phyloP scores from a whole-genome alignment of 2,797 vertebrate species.

The Kryptolebias ocellatus region DNA sequence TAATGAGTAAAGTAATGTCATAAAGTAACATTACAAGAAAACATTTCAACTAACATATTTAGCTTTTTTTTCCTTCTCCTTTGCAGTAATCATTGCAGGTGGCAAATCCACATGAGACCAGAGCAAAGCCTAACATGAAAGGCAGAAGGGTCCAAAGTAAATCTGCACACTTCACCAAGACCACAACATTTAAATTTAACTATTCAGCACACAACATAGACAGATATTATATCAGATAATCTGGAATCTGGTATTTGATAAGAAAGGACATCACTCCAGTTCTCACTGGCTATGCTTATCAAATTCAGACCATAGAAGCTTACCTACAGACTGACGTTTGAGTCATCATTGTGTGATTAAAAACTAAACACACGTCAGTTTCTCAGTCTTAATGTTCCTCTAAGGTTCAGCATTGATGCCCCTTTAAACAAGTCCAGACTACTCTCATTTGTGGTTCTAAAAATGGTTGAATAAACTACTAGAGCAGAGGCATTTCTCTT shows the following conservation, averaged over 20 bases:
- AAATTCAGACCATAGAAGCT: neutral
- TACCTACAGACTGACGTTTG: neutral
- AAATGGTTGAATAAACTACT: neutral
- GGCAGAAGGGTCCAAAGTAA: too few species aligned
- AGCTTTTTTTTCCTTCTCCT: too few species aligned
- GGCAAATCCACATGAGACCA: too few species aligned
- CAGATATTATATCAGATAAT: neutral
- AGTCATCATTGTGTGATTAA: neutral
- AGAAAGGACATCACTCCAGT: conserved; percentile 1
- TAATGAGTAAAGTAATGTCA: too few species aligned
- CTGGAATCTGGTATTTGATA: neutral
- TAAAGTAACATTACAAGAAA: too few species aligned
- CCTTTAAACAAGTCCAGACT: neutral
- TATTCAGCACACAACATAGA: neutral
- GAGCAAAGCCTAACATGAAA: too few species aligned
- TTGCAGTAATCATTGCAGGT: too few species aligned
- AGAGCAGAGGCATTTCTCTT: neutral
- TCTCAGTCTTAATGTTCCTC: neutral
- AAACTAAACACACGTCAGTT: neutral
- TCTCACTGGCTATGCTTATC: neutral
- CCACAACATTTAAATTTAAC: neutral
- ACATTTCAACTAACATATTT: too few species aligned
- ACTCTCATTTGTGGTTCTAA: neutral
- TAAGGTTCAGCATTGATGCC: neutral
- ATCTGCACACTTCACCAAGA: too few species aligned